phyloP scores from a whole-genome alignment of 2,113 vertebrate species.

The Progne subis region DNA sequence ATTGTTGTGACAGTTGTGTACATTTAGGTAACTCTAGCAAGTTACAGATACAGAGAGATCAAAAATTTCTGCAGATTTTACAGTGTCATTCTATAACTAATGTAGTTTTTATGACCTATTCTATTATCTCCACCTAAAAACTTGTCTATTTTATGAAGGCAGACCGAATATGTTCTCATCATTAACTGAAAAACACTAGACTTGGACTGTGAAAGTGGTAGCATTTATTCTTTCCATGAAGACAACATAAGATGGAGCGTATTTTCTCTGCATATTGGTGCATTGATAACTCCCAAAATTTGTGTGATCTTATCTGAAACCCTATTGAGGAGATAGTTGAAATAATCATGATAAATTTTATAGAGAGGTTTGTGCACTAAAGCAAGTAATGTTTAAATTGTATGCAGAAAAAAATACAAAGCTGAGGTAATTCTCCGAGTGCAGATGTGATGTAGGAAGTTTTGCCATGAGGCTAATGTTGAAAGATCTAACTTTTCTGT shows the following conservation, averaged over 20 bases:
- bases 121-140: neutral
- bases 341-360: neutral
- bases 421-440: neutral
- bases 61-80: neutral
- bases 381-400: neutral
- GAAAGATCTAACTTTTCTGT: neutral
- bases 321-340: neutral
- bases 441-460: neutral
- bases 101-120: neutral
- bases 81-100: neutral
- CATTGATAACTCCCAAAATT: neutral
- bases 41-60: neutral
- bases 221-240: neutral
- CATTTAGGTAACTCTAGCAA: neutral
- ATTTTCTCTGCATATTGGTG: neutral
- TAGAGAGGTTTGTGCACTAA: neutral
- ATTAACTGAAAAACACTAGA: neutral
- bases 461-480: neutral
- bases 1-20: neutral
- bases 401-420: neutral
- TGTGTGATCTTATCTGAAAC: neutral
- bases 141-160: neutral
- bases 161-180: neutral
- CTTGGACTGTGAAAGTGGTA: neutral
- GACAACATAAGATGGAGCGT: neutral